Base-by-base conservation (phyloP, 1,140 invertebrate genomes). In the Conus ventricosus region DNA sequence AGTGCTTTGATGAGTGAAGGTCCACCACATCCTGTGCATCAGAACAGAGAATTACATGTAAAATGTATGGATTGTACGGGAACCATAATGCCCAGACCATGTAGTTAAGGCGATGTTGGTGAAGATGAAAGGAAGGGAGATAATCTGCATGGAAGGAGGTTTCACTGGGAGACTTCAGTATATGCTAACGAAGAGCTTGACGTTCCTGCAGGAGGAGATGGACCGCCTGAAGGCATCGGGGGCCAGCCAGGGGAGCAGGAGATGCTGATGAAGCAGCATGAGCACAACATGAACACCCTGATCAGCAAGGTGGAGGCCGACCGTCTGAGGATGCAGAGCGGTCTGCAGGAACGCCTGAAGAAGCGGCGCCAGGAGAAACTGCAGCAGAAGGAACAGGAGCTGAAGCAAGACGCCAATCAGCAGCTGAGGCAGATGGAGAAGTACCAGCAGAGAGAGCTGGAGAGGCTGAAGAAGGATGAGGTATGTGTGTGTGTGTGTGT, bases 271-370 rank as follows among this genome's bases (percentile, higher is more conserved):
- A 91, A 92, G 15, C 93, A 94, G 80, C 93, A 95, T 71, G 91
- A 94, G 63, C 90, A 90, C 83, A 92, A 93, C 87, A 83, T 93
- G 11, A 91, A 95, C 84, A 92, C 90, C 60, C 88, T 94, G 53
- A 88, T 93, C 53, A 93, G 93, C 89, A 94, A 92, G 84, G 93
- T 95, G 90, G 94, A 95, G 57, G 93, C 94, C 0, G 94, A 95
- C 90, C 90, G 92, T 63, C 90, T 95, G 67, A 90, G 94, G n/a
- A 94, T 94, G 92, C 91, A 94, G 90, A 93, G 92, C 88, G 92
- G 90, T 71, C 91, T 95, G 11, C 92, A 94, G 90, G 94, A 94
- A 51, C 89, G 92, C 55, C 88, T 95, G 27, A 92, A 91, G 88
- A 93, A 93, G 89, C 88, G 91, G 81, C 89, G 90, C 20, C 91